Percentiles rank a stretch among this genome's conserved stretches.
phyloP scores from a whole-genome alignment of 2,888 invertebrate genomes.

The Bombyx huttoni region DNA sequence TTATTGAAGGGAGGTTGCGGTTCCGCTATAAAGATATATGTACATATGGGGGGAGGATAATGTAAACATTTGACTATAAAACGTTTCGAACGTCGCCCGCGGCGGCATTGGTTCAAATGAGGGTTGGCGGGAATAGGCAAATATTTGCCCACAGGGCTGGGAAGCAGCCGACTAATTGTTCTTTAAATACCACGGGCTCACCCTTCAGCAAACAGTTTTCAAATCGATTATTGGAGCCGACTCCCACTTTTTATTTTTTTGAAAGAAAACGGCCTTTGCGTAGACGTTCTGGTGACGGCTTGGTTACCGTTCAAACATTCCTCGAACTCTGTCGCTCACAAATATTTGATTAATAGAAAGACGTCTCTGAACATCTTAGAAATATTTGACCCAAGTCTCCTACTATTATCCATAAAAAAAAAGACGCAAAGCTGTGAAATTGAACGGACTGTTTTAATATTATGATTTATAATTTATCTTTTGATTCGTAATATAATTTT shows the following conservation, averaged over 20 bases:
- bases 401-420: no score
- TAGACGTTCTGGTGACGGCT: conserved; percentile 23
- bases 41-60: conserved; percentile 47
- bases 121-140: conserved; percentile 69
- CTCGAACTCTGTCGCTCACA: conserved; percentile 18
- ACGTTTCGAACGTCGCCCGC: conserved; percentile 50
- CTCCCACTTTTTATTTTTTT: conserved; percentile 41
- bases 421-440: no score
- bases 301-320: conserved; percentile 45
- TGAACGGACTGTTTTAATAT: no score
- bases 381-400: not conserved
- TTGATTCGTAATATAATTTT: no score
- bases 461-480: no score
- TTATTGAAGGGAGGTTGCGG: conserved; percentile 1
- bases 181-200: conserved; percentile 65
- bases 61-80: conserved; percentile 59
- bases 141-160: conserved; percentile 63
- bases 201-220: conserved; percentile 58
- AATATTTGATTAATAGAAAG: conserved; percentile 24
- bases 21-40: conserved; percentile 4
- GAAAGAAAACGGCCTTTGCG: conserved; percentile 17
- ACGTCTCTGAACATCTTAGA: not conserved
- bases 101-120: conserved; percentile 51
- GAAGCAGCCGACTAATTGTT: conserved; percentile 68
- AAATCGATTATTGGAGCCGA: conserved; percentile 59